A percentile compares a stretch with the other conserved stretches of the same genome.
These are phyloP conservation scores for Dusona sp. DNA, from an alignment of 2,888 invertebrate genomes.

Conservation along the genomic window DNA sequence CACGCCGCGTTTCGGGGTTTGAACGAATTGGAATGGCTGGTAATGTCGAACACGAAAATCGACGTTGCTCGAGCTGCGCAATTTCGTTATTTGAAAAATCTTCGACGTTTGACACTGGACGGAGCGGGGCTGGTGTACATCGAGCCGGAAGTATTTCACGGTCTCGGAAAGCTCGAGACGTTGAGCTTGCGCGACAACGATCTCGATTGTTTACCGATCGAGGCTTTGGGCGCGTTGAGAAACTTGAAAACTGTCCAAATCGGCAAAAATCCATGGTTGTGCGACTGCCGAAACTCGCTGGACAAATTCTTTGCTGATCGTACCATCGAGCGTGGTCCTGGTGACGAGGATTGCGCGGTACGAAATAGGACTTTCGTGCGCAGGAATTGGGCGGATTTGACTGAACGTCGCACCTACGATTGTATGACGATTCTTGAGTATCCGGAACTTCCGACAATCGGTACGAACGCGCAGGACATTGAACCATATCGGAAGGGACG, in stretches of 20 bases:
- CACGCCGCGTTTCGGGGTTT: conserved; percentile 75
- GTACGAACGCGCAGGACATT: not conserved
- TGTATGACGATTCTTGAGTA: conserved; percentile 76
- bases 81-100: conserved; percentile 72
- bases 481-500: conserved; percentile 37
- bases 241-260: conserved; percentile 73
- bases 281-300: conserved; percentile 73
- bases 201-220: conserved; percentile 76
- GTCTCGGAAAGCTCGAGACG: conserved; percentile 71
- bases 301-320: conserved; percentile 70
- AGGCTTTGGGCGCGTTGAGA: conserved; percentile 71
- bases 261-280: conserved; percentile 78
- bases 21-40: conserved; percentile 74
- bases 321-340: conserved; percentile 66
- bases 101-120: conserved; percentile 73
- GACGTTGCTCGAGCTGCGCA: conserved; percentile 70
- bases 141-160: conserved; percentile 74
- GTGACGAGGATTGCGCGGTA: conserved; percentile 41
- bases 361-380: not conserved
- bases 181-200: conserved; percentile 78
- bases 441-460: conserved; percentile 66
- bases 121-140: conserved; percentile 73
- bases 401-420: conserved; percentile 48
- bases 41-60: conserved; percentile 75
- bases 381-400: not conserved